Conservation (phyloP, 1,140 invertebrate genomes). For the Tribolium madens region DNA sequence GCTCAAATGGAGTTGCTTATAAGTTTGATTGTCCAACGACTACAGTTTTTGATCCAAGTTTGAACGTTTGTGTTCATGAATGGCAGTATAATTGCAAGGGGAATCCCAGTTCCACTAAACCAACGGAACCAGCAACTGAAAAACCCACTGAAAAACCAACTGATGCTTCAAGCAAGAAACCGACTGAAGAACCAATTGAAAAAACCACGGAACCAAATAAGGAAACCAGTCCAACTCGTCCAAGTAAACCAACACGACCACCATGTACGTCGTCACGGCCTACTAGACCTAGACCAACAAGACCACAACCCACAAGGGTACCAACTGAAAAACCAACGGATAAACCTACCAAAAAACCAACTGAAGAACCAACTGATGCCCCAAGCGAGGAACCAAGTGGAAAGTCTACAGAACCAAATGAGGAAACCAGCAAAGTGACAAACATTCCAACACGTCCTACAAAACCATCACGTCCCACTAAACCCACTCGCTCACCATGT, state of each 20-base stretch:
- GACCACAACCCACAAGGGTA: too few species aligned
- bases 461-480: not conserved
- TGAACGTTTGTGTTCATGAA: slow-evolving; percentile 70
- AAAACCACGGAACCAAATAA: not conserved
- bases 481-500: not conserved
- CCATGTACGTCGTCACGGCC: too few species aligned
- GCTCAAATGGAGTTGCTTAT: slow-evolving; percentile 67
- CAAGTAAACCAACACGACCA: not conserved
- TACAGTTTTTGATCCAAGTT: slow-evolving; percentile 69
- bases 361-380: not conserved
- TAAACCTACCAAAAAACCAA: not conserved
- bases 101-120: not conserved
- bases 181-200: not conserved
- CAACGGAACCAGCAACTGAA: not conserved
- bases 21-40: slow-evolving; percentile 66
- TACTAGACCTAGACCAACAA: too few species aligned
- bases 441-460: too few species aligned
- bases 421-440: not conserved
- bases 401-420: not conserved
- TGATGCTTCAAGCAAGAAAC: not conserved
- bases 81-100: not conserved
- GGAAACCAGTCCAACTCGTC: not conserved
- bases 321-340: not conserved
- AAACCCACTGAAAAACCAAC: not conserved
- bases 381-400: not conserved